These are phyloP conservation scores for Scleropages formosus DNA, from an alignment of 2,797 vertebrate species.

Conservation along the genomic window DNA sequence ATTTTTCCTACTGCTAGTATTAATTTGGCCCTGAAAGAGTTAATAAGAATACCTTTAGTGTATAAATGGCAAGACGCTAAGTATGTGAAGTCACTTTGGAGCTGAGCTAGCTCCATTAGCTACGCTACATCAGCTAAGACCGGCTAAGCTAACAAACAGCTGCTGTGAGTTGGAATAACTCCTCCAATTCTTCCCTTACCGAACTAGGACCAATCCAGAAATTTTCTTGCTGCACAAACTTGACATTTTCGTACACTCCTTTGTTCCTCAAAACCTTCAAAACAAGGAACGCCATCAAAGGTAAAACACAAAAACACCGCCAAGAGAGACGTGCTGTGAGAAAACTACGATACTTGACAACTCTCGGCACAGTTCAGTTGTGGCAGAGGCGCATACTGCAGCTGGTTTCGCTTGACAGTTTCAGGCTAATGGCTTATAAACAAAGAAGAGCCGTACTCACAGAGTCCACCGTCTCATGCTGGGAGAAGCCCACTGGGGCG, in stretches of 20 bases:
- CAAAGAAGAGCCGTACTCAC: constrained; percentile 67
- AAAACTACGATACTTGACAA: no score
- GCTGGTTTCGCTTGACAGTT: not conserved
- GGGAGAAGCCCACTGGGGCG: constrained; percentile 92
- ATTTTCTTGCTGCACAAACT: constrained; percentile 95
- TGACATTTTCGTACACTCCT: constrained; percentile 95
- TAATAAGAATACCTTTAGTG: no score
- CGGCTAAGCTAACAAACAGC: not conserved
- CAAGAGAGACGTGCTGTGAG: not conserved
- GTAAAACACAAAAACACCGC: not conserved
- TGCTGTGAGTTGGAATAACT: not conserved
- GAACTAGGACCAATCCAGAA: constrained; percentile 98
- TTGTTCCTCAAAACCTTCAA: constrained; percentile 88
- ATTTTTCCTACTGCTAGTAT: no score
- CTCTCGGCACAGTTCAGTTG: not conserved
- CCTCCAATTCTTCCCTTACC: constrained; percentile 65
- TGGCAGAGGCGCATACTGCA: not conserved
- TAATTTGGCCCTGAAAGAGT: no score
- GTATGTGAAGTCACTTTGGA: no score
- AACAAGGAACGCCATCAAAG: constrained; percentile 13
- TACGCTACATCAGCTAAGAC: no score
- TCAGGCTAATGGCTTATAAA: not conserved
- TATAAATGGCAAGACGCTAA: no score
- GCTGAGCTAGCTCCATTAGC: no score
- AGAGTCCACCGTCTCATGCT: constrained; percentile 93